Evolutionary conservation across 2,113 vertebrate species (phyloP).

Genomic region (Mungos mungo): DNA sequence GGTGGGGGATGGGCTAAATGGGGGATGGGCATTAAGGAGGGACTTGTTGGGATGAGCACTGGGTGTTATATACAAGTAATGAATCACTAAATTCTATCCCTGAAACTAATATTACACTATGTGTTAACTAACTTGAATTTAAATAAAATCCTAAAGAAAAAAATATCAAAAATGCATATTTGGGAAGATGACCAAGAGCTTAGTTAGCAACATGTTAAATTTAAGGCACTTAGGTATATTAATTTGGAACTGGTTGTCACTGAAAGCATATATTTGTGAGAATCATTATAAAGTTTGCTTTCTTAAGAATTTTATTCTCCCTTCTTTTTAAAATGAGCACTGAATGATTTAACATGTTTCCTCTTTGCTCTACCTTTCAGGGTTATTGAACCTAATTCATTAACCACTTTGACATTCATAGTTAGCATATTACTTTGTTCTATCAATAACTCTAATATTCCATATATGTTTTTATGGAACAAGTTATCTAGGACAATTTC

Average conservation of each 20-base stretch:
- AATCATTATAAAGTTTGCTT: neutral
- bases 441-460: neutral
- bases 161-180: neutral
- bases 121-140: no score
- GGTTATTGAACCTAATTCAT: neutral
- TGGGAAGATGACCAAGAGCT: neutral
- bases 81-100: no score
- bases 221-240: neutral
- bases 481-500: neutral
- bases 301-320: neutral
- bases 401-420: neutral
- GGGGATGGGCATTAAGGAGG: no score
- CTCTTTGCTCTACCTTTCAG: neutral
- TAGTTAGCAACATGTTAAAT: neutral
- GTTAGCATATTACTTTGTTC: neutral
- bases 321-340: neutral
- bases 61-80: no score
- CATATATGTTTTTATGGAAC: neutral
- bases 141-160: no score
- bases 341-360: neutral
- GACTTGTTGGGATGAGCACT: no score
- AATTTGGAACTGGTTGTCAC: neutral
- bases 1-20: no score
- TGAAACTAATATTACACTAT: no score
- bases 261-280: neutral